Conservation (phyloP, 2,797 vertebrate genomes). For the Mormyrops boulengeri region DNA sequence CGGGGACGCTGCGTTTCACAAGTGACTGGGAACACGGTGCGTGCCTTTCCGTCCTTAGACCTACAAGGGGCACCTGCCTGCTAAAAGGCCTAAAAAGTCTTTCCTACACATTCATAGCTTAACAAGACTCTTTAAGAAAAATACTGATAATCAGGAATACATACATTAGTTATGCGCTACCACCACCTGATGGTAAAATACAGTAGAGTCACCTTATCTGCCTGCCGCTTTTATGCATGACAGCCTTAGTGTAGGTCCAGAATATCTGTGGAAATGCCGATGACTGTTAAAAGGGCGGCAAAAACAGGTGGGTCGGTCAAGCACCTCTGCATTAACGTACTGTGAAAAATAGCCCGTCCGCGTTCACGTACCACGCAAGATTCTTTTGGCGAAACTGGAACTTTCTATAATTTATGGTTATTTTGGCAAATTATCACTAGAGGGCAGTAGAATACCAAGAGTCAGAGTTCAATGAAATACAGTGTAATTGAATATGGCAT, state of each 20-base stretch:
- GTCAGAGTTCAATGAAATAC: background rate
- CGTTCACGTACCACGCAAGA: background rate
- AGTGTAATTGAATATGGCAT: background rate
- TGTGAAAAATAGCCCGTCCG: background rate
- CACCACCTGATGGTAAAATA: background rate
- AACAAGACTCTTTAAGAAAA: background rate
- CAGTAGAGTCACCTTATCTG: background rate
- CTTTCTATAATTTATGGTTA: background rate
- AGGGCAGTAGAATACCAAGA: background rate
- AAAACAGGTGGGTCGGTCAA: background rate
- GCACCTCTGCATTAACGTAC: background rate
- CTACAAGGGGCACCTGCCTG: background rate
- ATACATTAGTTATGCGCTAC: background rate
- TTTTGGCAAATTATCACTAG: background rate
- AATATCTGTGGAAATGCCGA: background rate
- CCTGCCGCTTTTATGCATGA: background rate
- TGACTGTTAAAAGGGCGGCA: background rate
- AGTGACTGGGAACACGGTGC: background rate
- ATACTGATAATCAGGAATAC: background rate
- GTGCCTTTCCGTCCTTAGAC: background rate
- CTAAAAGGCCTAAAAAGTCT: background rate
- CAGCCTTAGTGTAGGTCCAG: background rate
- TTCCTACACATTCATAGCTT: background rate
- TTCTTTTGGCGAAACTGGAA: background rate
- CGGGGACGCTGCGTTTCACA: background rate